phyloP scores from a whole-genome alignment of 1,140 invertebrate species.

The Leucophenga varia region DNA sequence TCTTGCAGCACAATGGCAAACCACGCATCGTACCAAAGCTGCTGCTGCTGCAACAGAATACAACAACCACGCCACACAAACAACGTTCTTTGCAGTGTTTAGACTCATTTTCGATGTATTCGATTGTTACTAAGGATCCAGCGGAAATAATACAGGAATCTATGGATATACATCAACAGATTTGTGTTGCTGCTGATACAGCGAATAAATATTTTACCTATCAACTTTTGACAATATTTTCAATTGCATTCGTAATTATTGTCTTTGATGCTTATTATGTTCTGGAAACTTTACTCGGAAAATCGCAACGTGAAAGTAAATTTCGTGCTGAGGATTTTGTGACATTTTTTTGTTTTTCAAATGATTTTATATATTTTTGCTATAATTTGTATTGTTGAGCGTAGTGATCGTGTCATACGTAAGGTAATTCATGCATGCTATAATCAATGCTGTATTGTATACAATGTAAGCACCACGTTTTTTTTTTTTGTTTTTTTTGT shows the following conservation, averaged over 20 bases:
- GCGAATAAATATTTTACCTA: constrained; percentile 55
- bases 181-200: constrained; percentile 50
- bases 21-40: constrained; percentile 29
- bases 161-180: constrained; percentile 52
- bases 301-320: constrained; percentile 48
- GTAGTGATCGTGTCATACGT: constrained; percentile 47
- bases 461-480: too few species aligned
- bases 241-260: constrained; percentile 52
- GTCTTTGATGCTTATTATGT: constrained; percentile 55
- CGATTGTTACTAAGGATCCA: constrained; percentile 49
- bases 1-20: constrained; percentile 45
- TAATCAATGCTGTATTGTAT: too few species aligned
- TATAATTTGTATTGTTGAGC: constrained; percentile 51
- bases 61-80: constrained; percentile 33
- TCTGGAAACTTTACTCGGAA: constrained; percentile 46
- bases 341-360: constrained; percentile 49
- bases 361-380: constrained; percentile 52
- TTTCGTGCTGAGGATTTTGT: constrained; percentile 53
- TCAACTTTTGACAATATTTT: constrained; percentile 49
- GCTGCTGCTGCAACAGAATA: constrained; percentile 14
- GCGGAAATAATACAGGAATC: constrained; percentile 53
- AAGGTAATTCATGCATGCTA: too few species aligned
- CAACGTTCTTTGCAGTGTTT: constrained; percentile 45
- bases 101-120: constrained; percentile 54
- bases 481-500: too few species aligned